phyloP scores from a whole-genome alignment of 1,140 invertebrate species.

The Lethrus apterus region DNA sequence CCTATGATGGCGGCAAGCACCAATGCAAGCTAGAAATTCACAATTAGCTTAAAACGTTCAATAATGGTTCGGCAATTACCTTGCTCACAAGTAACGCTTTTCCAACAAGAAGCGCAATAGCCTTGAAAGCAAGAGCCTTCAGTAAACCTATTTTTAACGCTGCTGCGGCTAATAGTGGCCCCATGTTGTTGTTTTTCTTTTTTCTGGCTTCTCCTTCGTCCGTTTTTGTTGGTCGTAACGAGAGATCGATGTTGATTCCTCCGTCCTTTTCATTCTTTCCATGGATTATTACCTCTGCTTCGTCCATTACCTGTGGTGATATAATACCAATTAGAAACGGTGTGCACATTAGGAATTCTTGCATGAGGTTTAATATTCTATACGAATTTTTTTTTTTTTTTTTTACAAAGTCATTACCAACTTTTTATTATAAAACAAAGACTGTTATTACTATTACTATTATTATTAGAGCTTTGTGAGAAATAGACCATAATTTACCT shows the following conservation, averaged over 20 bases:
- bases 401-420: neutral
- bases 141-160: constrained; percentile 72
- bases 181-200: constrained; percentile 67
- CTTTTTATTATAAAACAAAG: neutral
- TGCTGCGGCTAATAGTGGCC: constrained; percentile 63
- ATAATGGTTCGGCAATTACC: constrained; percentile 23
- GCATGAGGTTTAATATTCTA: neutral
- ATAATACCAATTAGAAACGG: constrained; percentile 10
- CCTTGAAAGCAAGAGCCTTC: constrained; percentile 71
- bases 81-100: constrained; percentile 77
- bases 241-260: constrained; percentile 62
- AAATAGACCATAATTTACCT: no score
- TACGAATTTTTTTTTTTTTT: neutral
- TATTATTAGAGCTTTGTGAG: no score
- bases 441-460: neutral
- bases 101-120: constrained; percentile 69
- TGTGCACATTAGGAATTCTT: neutral
- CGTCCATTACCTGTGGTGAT: constrained; percentile 58
- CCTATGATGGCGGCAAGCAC: constrained; percentile 71
- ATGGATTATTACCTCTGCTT: constrained; percentile 66
- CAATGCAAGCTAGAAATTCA: constrained; percentile 53
- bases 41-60: neutral
- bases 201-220: constrained; percentile 48
- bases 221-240: constrained; percentile 54
- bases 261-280: constrained; percentile 61